phyloP scores from a whole-genome alignment of 2,113 vertebrate species.

The Xenopus laevis region DNA sequence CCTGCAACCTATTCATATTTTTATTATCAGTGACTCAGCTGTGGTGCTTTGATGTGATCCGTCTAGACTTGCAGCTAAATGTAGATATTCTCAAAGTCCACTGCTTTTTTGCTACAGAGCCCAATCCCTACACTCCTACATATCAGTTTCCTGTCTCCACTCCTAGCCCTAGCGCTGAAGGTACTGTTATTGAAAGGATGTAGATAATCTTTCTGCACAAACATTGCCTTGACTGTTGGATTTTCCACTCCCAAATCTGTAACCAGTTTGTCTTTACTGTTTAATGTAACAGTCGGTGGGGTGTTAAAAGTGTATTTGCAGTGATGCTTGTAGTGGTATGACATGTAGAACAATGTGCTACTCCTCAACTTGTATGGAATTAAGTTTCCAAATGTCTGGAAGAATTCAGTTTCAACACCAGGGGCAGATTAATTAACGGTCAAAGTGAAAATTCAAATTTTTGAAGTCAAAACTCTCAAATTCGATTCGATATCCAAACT shows the following conservation, averaged over 20 bases:
- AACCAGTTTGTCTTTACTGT: conserved; percentile 53
- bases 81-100: conserved; percentile 65
- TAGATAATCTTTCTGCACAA: neutral
- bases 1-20: no score
- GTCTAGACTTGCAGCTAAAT: conserved; percentile 32
- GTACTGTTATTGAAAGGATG: conserved; percentile 53
- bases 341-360: no score
- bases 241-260: conserved; percentile 30
- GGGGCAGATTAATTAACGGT: no score
- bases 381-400: no score
- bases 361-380: no score
- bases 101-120: conserved; percentile 77
- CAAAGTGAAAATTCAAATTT: no score
- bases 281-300: conserved; percentile 1
- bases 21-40: no score
- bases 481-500: no score
- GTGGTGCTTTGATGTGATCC: no score
- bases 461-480: no score
- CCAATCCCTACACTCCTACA: conserved; percentile 77
- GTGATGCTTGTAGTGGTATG: conserved; percentile 49
- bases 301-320: conserved; percentile 49
- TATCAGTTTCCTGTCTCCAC: conserved; percentile 81
- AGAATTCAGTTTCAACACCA: no score
- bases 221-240: neutral
- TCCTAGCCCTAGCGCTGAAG: conserved; percentile 79